Percentiles rank a stretch among this genome's conserved stretches.
These are phyloP conservation scores for Mactromeris polynyma DNA, from an alignment of 2,888 invertebrate species.

Conservation along the genomic window DNA sequence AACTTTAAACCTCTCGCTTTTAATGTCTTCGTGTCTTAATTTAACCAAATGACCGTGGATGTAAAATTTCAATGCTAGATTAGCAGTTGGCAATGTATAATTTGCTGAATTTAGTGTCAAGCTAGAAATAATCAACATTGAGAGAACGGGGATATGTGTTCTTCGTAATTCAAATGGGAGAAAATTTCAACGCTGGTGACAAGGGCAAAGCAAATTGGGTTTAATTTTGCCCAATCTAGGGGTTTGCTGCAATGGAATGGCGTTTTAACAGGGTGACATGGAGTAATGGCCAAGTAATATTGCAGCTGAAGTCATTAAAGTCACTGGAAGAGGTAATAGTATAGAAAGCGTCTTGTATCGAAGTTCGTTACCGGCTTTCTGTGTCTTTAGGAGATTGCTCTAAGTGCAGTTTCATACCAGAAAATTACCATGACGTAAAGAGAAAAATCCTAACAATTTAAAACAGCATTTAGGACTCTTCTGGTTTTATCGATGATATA, in stretches of 20 bases:
- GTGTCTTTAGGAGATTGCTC: conserved; percentile 25
- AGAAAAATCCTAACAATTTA: conserved; percentile 1
- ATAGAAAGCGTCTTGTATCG: not conserved
- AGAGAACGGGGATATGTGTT: conserved; percentile 41
- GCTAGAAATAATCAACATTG: conserved; percentile 43
- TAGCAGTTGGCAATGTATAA: conserved; percentile 59
- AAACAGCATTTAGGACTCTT: conserved; percentile 16
- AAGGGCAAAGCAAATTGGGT: conserved; percentile 54
- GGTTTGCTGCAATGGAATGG: conserved; percentile 32
- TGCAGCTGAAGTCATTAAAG: conserved; percentile 32
- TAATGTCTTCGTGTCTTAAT: conserved; percentile 46
- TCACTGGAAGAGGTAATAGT: conserved; percentile 27
- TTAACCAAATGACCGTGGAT: conserved; percentile 63
- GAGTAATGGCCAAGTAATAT: conserved; percentile 34
- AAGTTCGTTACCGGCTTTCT: not conserved
- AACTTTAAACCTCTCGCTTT: conserved; percentile 21
- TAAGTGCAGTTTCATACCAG: conserved; percentile 29
- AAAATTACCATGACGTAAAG: conserved; percentile 19
- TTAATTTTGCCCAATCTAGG: conserved; percentile 54
- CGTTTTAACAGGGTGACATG: conserved; percentile 51
- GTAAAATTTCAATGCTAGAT: conserved; percentile 57
- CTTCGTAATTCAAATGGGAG: conserved; percentile 53
- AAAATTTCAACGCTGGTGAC: conserved; percentile 46
- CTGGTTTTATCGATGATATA: conserved; percentile 13
- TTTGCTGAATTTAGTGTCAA: conserved; percentile 62